Percentiles rank a stretch among this genome's conserved stretches.
These are phyloP conservation scores for Invenusta paracnida DNA, from an alignment of 2,888 invertebrate species.

Conservation along the genomic window DNA sequence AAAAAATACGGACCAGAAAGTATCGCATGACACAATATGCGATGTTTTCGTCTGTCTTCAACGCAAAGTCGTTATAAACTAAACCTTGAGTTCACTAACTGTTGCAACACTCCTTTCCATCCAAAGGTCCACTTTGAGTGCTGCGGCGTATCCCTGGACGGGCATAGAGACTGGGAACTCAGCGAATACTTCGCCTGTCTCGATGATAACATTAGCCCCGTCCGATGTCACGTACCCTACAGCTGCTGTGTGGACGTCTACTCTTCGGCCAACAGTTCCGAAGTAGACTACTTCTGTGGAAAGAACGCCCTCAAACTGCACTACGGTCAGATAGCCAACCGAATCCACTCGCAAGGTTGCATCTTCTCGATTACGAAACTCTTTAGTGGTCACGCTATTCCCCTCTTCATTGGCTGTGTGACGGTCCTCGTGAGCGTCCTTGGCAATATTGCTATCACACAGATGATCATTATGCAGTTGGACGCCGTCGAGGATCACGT, in stretches of 20 bases:
- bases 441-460: neutral
- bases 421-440: neutral
- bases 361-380: neutral
- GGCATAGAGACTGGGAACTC: neutral
- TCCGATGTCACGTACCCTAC: neutral
- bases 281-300: neutral
- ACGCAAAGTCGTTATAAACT: no score
- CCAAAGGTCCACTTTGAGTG: neutral
- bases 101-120: no score
- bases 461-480: neutral
- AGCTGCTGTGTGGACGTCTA: neutral
- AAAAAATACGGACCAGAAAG: no score
- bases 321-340: neutral
- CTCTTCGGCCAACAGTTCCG: neutral
- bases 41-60: no score
- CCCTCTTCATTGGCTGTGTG: neutral
- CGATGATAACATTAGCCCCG: neutral
- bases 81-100: no score
- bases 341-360: neutral
- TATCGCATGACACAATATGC: no score
- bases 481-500: neutral
- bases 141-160: neutral
- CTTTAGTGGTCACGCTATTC: neutral
- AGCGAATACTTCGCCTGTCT: neutral
- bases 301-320: neutral